Percentiles rank a stretch among this genome's conserved stretches.
Evolutionary conservation across 2,888 invertebrate species (phyloP).

Genomic region (Nysson spinosus): DNA sequence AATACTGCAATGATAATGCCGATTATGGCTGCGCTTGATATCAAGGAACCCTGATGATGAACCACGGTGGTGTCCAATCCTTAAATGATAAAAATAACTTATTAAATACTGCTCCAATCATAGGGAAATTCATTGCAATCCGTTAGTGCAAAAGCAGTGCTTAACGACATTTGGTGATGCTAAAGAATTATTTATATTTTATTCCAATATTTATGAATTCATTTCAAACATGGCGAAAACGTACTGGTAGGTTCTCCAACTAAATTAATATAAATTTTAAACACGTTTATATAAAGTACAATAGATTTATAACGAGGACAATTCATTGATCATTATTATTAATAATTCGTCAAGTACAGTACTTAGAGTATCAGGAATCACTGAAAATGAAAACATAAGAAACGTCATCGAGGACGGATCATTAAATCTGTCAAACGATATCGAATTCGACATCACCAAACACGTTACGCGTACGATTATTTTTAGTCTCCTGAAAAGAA

Average conservation of each 20-base stretch:
- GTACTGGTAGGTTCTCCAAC: slow-evolving; percentile 66
- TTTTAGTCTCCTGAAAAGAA: slow-evolving; percentile 69
- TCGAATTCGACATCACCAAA: slow-evolving; percentile 70
- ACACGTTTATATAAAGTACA: too few species aligned
- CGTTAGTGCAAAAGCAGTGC: slow-evolving; percentile 76
- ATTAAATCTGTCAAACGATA: background rate
- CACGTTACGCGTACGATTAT: slow-evolving; percentile 63
- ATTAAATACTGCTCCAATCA: slow-evolving; percentile 1
- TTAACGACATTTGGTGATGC: slow-evolving; percentile 74
- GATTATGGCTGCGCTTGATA: slow-evolving; percentile 88
- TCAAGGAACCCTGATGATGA: slow-evolving; percentile 78
- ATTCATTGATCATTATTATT: too few species aligned
- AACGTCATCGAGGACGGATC: background rate
- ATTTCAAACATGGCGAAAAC: slow-evolving; percentile 45
- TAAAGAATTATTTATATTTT: slow-evolving; percentile 17
- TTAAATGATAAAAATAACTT: slow-evolving; percentile 61
- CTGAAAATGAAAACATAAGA: too few species aligned
- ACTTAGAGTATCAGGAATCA: too few species aligned
- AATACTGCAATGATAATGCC: slow-evolving; percentile 90
- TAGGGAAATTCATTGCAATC: slow-evolving; percentile 46
- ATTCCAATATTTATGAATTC: background rate
- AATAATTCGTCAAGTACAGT: too few species aligned
- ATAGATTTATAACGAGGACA: too few species aligned
- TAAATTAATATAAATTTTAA: background rate
- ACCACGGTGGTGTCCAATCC: slow-evolving; percentile 70